A percentile compares a stretch with the other conserved stretches of the same genome.
phyloP scores from a whole-genome alignment of 2,797 vertebrate species.

The Yasuhikotakia modesta region DNA sequence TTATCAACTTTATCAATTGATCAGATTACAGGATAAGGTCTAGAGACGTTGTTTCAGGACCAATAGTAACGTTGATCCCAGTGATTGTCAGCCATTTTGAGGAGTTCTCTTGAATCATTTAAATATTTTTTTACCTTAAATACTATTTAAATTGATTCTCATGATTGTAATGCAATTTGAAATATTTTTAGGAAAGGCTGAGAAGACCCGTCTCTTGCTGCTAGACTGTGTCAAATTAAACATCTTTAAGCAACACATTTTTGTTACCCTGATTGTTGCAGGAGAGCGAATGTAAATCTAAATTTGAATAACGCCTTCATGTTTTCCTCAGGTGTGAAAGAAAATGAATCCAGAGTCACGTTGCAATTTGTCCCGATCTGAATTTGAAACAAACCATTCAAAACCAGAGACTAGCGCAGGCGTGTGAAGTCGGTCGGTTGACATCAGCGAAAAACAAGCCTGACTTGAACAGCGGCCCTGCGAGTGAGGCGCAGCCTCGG shows the following conservation, averaged over 20 bases:
- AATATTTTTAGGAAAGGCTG: background rate
- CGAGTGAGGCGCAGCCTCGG: slow-evolving; percentile 29
- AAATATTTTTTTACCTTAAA: background rate
- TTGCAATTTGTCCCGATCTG: slow-evolving; percentile 38
- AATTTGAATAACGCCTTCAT: background rate
- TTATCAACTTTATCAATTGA: no score
- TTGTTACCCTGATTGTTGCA: background rate
- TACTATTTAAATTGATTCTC: no score
- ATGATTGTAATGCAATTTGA: background rate
- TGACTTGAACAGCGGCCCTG: slow-evolving; percentile 40
- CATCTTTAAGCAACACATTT: background rate
- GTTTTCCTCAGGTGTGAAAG: slow-evolving; percentile 4
- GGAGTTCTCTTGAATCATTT: background rate
- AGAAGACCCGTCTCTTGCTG: no score
- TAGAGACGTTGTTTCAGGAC: no score
- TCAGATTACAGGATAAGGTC: no score
- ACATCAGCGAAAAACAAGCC: slow-evolving; percentile 50
- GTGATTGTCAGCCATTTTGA: background rate
- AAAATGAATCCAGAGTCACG: background rate
- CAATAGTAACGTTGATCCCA: no score
- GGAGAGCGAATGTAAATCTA: background rate
- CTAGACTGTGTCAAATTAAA: background rate
- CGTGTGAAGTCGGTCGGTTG: slow-evolving; percentile 34
- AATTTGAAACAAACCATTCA: slow-evolving; percentile 20
- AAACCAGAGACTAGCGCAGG: slow-evolving; percentile 2